A percentile compares a stretch with the other conserved stretches of the same genome.
phyloP scores from a whole-genome alignment of 37 sponge, comb jelly and placozoan genomes.

The Mnemiopsis leidyi region DNA sequence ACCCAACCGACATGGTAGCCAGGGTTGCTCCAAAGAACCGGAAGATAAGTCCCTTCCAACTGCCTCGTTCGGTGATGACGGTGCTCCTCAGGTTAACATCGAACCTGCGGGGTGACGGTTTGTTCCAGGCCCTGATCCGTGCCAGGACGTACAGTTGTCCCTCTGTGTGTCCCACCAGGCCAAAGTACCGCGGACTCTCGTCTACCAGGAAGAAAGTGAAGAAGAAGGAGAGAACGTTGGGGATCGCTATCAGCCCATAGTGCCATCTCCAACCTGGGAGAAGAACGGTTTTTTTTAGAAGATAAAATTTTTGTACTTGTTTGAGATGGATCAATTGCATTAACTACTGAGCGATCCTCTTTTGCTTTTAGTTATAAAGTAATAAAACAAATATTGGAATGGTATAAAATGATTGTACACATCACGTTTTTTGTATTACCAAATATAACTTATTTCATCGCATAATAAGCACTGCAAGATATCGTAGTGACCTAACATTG shows the following conservation, averaged over 20 bases:
- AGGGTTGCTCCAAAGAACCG: constrained; percentile 10
- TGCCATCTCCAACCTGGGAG: constrained; percentile 20
- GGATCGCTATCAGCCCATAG: constrained; percentile 8
- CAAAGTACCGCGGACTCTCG: neutral
- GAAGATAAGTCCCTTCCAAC: constrained; percentile 22
- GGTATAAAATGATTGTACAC: too few species aligned
- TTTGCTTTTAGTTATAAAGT: too few species aligned
- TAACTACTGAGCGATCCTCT: too few species aligned
- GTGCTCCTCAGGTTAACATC: neutral
- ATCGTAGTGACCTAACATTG: too few species aligned
- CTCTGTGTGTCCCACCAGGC: neutral
- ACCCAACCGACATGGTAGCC: neutral
- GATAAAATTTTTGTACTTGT: too few species aligned
- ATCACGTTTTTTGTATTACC: too few species aligned
- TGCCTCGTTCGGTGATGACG: neutral
- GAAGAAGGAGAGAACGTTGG: neutral
- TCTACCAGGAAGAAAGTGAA: neutral
- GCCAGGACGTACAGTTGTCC: constrained; percentile 36
- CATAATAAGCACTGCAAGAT: too few species aligned
- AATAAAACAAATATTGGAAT: too few species aligned
- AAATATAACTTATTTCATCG: too few species aligned
- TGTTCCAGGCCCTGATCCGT: neutral
- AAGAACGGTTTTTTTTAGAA: neutral
- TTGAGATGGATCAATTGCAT: too few species aligned
- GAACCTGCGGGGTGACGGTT: neutral